phyloP scores from a whole-genome alignment of 2,888 invertebrate genomes.

The Trilocha varians region DNA sequence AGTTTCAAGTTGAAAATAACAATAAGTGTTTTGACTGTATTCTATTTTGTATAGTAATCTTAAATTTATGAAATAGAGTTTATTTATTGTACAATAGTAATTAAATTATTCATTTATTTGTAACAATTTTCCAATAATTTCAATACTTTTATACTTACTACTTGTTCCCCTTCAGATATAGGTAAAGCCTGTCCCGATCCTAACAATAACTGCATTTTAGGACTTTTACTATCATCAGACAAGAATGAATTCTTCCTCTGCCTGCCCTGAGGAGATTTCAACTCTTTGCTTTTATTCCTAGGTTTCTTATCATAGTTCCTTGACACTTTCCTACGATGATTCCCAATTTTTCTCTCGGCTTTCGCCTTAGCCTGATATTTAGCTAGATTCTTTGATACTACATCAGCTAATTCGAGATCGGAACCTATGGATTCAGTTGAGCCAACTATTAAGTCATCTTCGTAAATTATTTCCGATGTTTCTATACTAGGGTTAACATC shows the following conservation, averaged over 20 bases:
- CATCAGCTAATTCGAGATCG: constrained; percentile 36
- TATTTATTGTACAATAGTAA: too few relatives aligned
- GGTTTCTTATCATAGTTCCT: constrained; percentile 36
- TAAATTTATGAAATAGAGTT: too few relatives aligned
- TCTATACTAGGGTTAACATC: constrained; percentile 23
- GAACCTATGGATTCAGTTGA: constrained; percentile 51
- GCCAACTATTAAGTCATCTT: constrained; percentile 50
- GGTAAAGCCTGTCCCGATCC: constrained; percentile 70
- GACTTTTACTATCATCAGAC: constrained; percentile 56
- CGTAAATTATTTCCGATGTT: constrained; percentile 48
- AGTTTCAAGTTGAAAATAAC: too few relatives aligned
- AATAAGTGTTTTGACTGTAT: too few relatives aligned
- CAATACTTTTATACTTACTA: constrained; percentile 41
- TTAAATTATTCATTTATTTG: neutral
- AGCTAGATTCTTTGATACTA: constrained; percentile 32
- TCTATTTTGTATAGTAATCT: too few relatives aligned
- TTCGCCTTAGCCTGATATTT: constrained; percentile 39
- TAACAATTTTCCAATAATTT: neutral
- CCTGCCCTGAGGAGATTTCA: constrained; percentile 44
- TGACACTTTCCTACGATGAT: constrained; percentile 56
- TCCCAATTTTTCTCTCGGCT: constrained; percentile 48
- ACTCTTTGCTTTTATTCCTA: constrained; percentile 39
- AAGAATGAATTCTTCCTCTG: constrained; percentile 47
- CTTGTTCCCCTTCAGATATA: constrained; percentile 74
- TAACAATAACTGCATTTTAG: constrained; percentile 64